Evolutionary conservation across 2,888 invertebrate genomes (phyloP), one percentile per base, ranked within the genome.

Genomic region (Steinernema hermaphroditum): DNA sequence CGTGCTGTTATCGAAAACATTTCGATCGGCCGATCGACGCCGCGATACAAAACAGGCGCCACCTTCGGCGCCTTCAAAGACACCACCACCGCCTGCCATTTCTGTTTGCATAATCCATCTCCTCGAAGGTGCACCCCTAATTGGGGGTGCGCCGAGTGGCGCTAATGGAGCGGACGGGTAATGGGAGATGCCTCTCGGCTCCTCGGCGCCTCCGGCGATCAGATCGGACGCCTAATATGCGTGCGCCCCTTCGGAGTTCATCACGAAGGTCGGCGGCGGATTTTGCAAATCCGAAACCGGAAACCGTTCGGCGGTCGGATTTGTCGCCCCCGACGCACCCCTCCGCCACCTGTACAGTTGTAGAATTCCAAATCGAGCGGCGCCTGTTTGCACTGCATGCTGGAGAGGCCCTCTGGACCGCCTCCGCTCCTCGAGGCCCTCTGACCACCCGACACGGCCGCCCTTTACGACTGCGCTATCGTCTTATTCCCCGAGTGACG

Each of bases 211-310:
- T 62, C 29, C 16, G 62, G 62, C 62, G 37, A 37, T 37, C 12
- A 37, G 12, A 32, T 12, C 50, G 22, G 50, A 24, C 50, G 62
- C 34, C 37, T 32, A 62, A 54, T 54, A 16, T 19, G 54, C 16
- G 16, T 14, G 54, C 54, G 43, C 8, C 16, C 43, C 43, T 14
- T 41, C 46, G 14, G 27, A 62, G 62, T 22, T 62, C 62, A 27
- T 12, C 62, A 24, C n/a, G 22, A 22, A 50, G 50, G 24, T 6
- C 50, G 50, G 4, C 22, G 22, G 22, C 16, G 62, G 62, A 62
- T 62, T 62, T 62, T 62, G 62, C 62, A 62, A 62, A 62, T 62
- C 50, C 50, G 62, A 62, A 62, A 62, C 62, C 62, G 34, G 62
- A 62, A 62, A 62, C 62, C 62, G 29, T 62, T 27, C 50, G 50